Base-by-base conservation (phyloP, 2,888 invertebrate species). In the Parasteatoda lunata region DNA sequence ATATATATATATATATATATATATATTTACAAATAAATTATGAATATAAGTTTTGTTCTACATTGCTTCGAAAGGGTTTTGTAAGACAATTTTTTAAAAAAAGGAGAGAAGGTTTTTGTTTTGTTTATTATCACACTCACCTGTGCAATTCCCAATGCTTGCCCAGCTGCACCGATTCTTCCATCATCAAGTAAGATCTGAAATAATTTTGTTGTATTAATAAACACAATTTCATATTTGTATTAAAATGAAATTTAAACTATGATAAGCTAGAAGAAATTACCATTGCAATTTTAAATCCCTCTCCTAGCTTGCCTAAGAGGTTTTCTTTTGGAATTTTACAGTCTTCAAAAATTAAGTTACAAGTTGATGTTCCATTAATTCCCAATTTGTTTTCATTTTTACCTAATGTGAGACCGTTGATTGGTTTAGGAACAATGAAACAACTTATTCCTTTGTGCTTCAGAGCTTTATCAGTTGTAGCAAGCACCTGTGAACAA, bases 211-310 rank as follows among this genome's bases (percentile, higher is more conserved):
- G 30, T 30, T 30, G 30, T 30, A 30, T 30, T 30, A 54, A 54
- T 11, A 54, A 30, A 30, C 30, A 11, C 3, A 54, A 54, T 11
- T 66, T 15, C 15, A 30, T 9, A n/a, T n/a, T 15, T 66, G n/a
- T 66, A 1, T 66, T n/a, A 15, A 30, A n/a, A 15, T n/a, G 0
- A 3, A 70, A 9, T 9, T 47, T 13, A 11, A 30, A 30, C 30
- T 30, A 30, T 30, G 30, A 30, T 96, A 30, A 30, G 30, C 30
- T 30, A 30, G 30, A 30, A 30, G 30, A 30, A 30, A 30, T 30
- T 30, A 95, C 90, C 98, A 98, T 98, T 0, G 98, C 98, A 91
- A 98, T 97, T 93, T 98, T 98, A 91, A 98, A 98, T 1, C 98
- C 98, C 91, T 94, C 93, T 47, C 98, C 98, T 11, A 95, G 94